These are phyloP conservation scores for Lophotis ruficrista DNA, from an alignment of 2,113 vertebrate species.

Conservation along the genomic window DNA sequence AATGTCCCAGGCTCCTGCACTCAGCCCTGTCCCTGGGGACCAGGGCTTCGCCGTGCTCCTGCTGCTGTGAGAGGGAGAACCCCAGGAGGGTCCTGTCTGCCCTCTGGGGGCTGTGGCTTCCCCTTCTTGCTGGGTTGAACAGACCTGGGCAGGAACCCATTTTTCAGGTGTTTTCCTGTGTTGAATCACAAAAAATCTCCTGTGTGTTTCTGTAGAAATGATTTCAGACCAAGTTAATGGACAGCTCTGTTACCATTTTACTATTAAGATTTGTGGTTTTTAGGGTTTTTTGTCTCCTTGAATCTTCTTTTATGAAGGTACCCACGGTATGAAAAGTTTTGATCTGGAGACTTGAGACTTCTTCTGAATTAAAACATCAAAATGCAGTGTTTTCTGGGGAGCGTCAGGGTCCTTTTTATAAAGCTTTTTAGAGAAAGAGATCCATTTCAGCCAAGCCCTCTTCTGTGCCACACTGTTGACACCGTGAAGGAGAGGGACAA, in stretches of 20 bases:
- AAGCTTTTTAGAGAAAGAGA: not conserved
- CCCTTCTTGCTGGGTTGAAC: not conserved
- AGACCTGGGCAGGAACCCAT: not conserved
- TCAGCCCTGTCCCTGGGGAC: not conserved
- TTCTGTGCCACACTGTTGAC: accelerated
- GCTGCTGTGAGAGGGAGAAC: accelerated
- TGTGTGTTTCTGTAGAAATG: not conserved
- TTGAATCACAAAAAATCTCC: not conserved
- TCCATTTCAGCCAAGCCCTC: accelerated
- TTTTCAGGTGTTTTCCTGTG: not conserved
- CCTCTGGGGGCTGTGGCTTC: accelerated
- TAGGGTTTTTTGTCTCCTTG: accelerated
- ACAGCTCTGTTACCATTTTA: not conserved
- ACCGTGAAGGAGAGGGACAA: not conserved
- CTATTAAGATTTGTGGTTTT: not conserved
- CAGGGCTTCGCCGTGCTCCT: accelerated
- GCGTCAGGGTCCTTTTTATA: accelerated
- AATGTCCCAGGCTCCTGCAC: not conserved
- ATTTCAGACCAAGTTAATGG: not conserved
- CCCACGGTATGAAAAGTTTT: not conserved
- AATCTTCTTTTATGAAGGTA: not conserved
- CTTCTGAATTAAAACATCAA: not conserved
- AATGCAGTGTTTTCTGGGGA: not conserved
- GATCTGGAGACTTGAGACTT: not conserved
- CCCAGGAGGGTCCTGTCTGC: accelerated